Evolutionary conservation across 2,797 vertebrate species (phyloP).

Genomic region (Clarias pachynema): DNA sequence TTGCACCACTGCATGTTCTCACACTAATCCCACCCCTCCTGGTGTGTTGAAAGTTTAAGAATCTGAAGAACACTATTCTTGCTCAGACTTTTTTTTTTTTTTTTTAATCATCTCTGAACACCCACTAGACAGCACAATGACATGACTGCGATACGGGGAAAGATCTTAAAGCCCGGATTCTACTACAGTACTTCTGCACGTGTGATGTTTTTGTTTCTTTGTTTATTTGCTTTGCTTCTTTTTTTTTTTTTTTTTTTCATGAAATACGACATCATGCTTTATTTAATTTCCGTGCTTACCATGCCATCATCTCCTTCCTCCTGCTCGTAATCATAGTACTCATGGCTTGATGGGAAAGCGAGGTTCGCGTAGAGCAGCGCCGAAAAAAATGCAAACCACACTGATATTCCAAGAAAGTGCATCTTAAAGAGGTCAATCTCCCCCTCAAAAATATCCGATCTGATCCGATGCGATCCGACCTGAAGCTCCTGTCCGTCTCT

Average conservation of each 20-base stretch:
- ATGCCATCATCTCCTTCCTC: conserved; percentile 80
- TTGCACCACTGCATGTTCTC: conserved; percentile 2
- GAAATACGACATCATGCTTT: background rate
- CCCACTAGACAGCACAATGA: background rate
- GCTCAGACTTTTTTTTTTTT: background rate
- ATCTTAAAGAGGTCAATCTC: conserved; percentile 62
- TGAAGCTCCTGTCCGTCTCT: background rate
- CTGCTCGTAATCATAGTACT: conserved; percentile 82
- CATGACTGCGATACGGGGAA: background rate
- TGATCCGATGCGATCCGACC: background rate
- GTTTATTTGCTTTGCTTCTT: background rate
- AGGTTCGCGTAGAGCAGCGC: conserved; percentile 70
- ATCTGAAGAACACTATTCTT: background rate
- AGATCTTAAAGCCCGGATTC: background rate
- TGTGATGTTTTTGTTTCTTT: background rate
- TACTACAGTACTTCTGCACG: background rate
- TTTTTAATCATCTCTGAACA: too few relatives aligned
- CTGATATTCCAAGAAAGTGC: conserved; percentile 74
- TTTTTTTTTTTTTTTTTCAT: too few relatives aligned
- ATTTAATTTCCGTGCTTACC: conserved; percentile 72
- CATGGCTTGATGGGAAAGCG: conserved; percentile 83
- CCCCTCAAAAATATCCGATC: background rate
- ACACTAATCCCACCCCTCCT: background rate
- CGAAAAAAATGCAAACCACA: conserved; percentile 71
- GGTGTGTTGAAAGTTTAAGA: background rate